Evolutionary conservation across 2,113 vertebrate species (phyloP).

Genomic region (Salvelinus fontinalis): DNA sequence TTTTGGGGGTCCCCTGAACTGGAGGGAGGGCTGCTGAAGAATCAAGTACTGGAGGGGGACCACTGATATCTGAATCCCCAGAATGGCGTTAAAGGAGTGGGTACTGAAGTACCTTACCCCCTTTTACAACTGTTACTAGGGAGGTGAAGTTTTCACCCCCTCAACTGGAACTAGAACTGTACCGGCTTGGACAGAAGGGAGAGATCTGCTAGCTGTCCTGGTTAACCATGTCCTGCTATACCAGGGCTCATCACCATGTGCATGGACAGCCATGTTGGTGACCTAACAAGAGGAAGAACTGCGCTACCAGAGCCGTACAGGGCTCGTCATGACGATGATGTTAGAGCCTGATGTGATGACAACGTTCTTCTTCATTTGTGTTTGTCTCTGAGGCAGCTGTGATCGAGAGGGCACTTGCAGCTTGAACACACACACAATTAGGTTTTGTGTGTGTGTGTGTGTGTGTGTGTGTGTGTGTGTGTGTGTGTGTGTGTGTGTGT

Average conservation of each 20-base stretch:
- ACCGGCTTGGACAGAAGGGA: background rate
- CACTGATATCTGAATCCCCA: background rate
- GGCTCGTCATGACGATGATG: background rate
- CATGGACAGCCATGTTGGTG: background rate
- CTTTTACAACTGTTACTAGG: too few relatives aligned
- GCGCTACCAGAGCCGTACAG: background rate
- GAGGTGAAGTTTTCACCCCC: too few relatives aligned
- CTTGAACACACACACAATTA: too few relatives aligned
- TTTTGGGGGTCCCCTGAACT: slow-evolving; percentile 19
- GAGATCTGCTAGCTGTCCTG: background rate
- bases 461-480: background rate
- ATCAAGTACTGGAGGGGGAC: background rate
- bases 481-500: too few relatives aligned
- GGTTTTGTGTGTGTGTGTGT: too few relatives aligned
- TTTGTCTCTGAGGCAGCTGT: slow-evolving; percentile 5
- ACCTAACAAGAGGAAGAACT: background rate
- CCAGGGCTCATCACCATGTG: background rate
- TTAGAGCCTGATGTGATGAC: background rate
- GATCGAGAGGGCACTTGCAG: background rate
- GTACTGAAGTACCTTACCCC: slow-evolving; percentile 3
- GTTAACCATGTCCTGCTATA: background rate
- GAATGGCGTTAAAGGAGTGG: too few relatives aligned
- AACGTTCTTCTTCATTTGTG: slow-evolving; percentile 25
- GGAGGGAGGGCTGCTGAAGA: background rate
- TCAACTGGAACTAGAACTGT: background rate